Base-by-base conservation (phyloP, 2,113 vertebrate species). In the Pogona vitticeps region DNA sequence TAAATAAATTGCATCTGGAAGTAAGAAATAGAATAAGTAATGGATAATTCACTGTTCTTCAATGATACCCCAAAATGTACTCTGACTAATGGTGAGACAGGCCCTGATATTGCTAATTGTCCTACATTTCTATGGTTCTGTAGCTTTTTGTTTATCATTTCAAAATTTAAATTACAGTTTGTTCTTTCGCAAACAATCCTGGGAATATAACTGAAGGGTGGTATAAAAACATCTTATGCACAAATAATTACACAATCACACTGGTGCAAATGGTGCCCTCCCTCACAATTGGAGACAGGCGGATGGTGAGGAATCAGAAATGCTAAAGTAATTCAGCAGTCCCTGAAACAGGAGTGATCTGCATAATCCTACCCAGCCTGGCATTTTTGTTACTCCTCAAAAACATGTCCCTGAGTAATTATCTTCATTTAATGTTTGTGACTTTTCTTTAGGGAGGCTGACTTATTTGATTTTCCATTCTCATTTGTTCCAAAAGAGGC, bases 391-490 rank as follows among this genome's bases (percentile, higher is more conserved):
- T 68, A 23, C 6, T 80, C 83, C 88, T 2, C 23, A 52, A 56
- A 83, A 84, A 86, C 36, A 0, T 28, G 0, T 78, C 38, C 13
- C 26, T 28, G 36, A 5, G 3, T 56, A 52, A 70, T 70, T 68
- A 33, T 86, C 88, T 79, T n/a, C 83, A 86, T 23, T 0, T 65
- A 31, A 31, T 17, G 5, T 79, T 80, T 89, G 14, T 79, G 71
- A 71, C 77, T 88, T 84, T 82, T 83, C 76, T 77, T 91, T 33
- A 70, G 72, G 59, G 79, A 87, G 61, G 71, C 59, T 87, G n/a
- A 82, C 85, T 87, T 86, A 75, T 67, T 86, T 80, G 85, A 87
- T 87, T 87, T 81, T 33, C 79, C 71, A 67, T 87, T 82, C 85
- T 81, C 78, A 82, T 87, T 82, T 87, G 85, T 82, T 87, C 59